A percentile compares a stretch with the other conserved stretches of the same genome.
Conservation (phyloP, 2,113 vertebrate species). For the Mohoua ochrocephala region DNA sequence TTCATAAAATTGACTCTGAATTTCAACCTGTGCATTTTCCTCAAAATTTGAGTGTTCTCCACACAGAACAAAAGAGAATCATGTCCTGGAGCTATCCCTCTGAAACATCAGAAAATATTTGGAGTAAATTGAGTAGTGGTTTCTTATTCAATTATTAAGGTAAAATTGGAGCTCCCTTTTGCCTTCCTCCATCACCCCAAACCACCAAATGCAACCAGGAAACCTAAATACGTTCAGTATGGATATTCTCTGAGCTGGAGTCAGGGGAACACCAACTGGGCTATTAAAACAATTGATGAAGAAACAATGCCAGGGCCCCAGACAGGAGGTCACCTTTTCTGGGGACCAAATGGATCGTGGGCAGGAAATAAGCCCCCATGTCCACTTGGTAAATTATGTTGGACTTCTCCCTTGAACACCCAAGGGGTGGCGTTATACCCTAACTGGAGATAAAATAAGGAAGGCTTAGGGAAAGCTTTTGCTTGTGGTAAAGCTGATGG, state of each 20-base stretch:
- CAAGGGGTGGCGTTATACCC: rapidly evolving
- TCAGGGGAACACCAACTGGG: neutral
- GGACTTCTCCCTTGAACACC: neutral
- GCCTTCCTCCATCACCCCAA: neutral
- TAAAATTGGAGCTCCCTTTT: neutral
- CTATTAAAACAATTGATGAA: neutral
- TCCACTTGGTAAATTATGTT: neutral
- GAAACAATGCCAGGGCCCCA: neutral
- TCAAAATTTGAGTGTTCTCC: neutral
- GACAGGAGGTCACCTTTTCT: neutral
- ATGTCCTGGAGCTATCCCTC: neutral
- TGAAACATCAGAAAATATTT: neutral
- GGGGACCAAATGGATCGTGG: neutral
- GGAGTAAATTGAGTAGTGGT: neutral
- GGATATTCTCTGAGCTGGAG: neutral
- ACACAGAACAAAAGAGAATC: neutral
- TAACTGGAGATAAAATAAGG: neutral
- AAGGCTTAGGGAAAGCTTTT: neutral
- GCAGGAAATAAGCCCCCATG: neutral
- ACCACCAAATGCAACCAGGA: neutral
- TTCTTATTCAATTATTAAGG: neutral
- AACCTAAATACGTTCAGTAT: neutral
- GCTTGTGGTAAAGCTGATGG: neutral
- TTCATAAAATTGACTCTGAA: neutral
- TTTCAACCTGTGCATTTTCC: neutral